A percentile compares a stretch with the other conserved stretches of the same genome.
phyloP scores from a whole-genome alignment of 2,113 vertebrate genomes.

The Leptodactylus fuscus region DNA sequence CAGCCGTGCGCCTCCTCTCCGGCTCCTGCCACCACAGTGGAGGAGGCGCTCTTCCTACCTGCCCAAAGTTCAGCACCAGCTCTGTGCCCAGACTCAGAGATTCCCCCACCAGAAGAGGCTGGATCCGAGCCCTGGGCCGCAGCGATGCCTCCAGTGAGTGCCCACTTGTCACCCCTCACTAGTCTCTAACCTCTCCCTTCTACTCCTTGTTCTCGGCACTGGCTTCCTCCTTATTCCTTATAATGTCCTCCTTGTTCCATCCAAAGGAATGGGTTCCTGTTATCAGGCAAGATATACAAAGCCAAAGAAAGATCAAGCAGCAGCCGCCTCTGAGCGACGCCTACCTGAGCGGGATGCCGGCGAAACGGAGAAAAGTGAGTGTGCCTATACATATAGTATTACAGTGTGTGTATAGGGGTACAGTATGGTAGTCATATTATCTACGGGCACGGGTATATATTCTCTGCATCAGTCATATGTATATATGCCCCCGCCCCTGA shows the following conservation, averaged over 20 bases:
- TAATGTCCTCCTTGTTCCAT: background rate
- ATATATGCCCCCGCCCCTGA: too few relatives aligned
- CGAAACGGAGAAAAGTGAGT: constrained; percentile 89
- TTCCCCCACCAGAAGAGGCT: constrained; percentile 68
- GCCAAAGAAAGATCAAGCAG: constrained; percentile 89
- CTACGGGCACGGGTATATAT: too few relatives aligned
- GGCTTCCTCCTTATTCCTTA: background rate
- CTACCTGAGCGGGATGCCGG: constrained; percentile 92
- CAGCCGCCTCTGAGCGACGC: constrained; percentile 90
- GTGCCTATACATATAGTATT: background rate
- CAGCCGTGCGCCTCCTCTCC: constrained; percentile 80
- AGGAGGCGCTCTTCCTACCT: constrained; percentile 84
- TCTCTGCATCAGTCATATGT: too few relatives aligned
- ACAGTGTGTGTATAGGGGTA: too few relatives aligned
- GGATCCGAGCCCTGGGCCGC: constrained; percentile 86
- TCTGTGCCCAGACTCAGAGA: constrained; percentile 71
- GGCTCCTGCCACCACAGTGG: constrained; percentile 87
- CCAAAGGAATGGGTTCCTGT: constrained; percentile 91
- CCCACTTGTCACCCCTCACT: background rate
- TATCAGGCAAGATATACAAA: constrained; percentile 89
- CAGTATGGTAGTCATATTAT: background rate
- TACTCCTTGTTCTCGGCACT: too few relatives aligned
- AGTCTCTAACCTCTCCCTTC: too few relatives aligned
- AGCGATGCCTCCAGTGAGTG: constrained; percentile 85
- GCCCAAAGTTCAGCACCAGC: constrained; percentile 63